Evolutionary conservation across 1,140 invertebrate species (phyloP).

Genomic region (Polyergus mexicanus): DNA sequence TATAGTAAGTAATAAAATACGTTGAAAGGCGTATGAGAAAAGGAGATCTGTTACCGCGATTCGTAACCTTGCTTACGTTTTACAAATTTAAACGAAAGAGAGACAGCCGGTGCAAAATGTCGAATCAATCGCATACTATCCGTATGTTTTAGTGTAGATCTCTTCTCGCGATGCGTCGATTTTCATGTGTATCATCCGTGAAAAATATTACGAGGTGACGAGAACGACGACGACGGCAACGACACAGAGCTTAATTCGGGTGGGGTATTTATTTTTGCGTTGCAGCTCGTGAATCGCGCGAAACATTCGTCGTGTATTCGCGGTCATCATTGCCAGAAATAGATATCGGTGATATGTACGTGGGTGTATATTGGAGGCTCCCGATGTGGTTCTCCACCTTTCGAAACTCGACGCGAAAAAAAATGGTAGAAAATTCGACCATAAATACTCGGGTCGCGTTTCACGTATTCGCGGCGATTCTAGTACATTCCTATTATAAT

Average conservation of each 20-base stretch:
- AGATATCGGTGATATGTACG: conserved; percentile 73
- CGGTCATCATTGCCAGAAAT: conserved; percentile 78
- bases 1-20: conserved; percentile 1
- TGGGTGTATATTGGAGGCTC: conserved; percentile 69
- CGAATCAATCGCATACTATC: background rate
- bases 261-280: conserved; percentile 75
- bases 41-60: background rate
- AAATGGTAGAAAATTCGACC: conserved; percentile 54
- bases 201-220: background rate
- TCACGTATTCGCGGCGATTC: background rate
- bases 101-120: background rate
- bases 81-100: background rate
- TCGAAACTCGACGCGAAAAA: conserved; percentile 56
- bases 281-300: conserved; percentile 55
- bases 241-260: conserved; percentile 26
- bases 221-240: conserved; percentile 8
- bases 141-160: background rate
- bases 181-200: background rate
- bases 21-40: too few relatives aligned
- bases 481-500: background rate
- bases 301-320: conserved; percentile 72
- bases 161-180: background rate
- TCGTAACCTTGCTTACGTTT: conserved; percentile 14
- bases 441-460: background rate
- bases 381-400: conserved; percentile 38